phyloP scores from a whole-genome alignment of 2,797 vertebrate species.

The Numenius phaeopus region DNA sequence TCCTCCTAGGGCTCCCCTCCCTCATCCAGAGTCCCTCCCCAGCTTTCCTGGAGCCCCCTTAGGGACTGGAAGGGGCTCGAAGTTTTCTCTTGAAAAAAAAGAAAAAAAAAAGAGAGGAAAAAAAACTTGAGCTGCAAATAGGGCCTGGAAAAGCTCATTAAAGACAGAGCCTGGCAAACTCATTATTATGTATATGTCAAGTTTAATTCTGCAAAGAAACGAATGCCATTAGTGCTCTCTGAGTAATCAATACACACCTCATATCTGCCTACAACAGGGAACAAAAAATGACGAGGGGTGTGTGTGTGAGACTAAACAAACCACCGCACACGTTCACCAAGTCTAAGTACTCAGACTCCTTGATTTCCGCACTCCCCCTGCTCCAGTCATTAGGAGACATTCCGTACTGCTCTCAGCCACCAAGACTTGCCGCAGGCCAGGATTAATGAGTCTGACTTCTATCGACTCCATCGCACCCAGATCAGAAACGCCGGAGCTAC shows the following conservation, averaged over 20 bases:
- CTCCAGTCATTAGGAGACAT: background rate
- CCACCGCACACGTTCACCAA: accelerated
- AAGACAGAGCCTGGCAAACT: background rate
- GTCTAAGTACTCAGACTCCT: background rate
- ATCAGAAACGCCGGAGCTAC: background rate
- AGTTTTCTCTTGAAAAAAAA: background rate
- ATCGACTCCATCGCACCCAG: background rate
- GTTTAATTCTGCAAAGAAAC: conserved; percentile 26
- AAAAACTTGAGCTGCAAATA: background rate
- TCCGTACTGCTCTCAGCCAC: background rate
- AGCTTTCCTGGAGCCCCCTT: background rate
- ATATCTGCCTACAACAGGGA: background rate
- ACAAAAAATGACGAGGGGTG: background rate
- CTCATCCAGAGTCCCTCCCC: background rate
- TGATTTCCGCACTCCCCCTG: background rate
- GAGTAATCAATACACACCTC: conserved; percentile 29
- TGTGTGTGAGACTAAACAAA: accelerated
- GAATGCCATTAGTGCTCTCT: background rate
- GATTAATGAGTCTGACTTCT: conserved; percentile 16
- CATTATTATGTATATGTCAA: background rate
- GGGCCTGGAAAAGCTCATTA: conserved; percentile 31
- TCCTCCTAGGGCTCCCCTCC: background rate
- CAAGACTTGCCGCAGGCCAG: background rate
- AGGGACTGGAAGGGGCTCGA: background rate
- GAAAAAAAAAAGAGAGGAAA: background rate